These are phyloP conservation scores for Stenoptilia bipunctidactyla DNA, from an alignment of 2,888 invertebrate species.

Conservation along the genomic window DNA sequence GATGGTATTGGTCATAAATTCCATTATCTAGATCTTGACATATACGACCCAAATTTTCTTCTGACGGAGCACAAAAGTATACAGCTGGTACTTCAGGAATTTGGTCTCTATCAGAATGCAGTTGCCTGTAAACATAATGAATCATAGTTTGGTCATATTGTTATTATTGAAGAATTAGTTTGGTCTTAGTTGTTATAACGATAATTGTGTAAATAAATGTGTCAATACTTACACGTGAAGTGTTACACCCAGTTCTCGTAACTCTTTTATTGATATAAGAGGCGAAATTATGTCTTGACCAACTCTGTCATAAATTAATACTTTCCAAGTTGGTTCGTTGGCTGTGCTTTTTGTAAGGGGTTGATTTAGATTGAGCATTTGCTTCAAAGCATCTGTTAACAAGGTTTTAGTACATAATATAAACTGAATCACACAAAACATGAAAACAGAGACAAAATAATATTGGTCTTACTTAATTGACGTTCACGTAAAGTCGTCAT, in stretches of 20 bases:
- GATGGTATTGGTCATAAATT: slow-evolving; percentile 93
- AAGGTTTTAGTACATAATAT: slow-evolving; percentile 9
- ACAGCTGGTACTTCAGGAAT: slow-evolving; percentile 99
- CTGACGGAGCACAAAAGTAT: slow-evolving; percentile 96
- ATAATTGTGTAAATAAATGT: too few relatives aligned
- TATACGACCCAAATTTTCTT: slow-evolving; percentile 95
- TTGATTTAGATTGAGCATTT: slow-evolving; percentile 95
- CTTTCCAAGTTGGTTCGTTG: slow-evolving; percentile 95
- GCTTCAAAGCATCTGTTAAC: slow-evolving; percentile 87
- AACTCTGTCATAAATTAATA: slow-evolving; percentile 94
- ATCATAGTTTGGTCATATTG: not conserved
- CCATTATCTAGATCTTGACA: slow-evolving; percentile 90
- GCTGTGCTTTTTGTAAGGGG: slow-evolving; percentile 80
- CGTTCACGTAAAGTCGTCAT: slow-evolving; percentile 80
- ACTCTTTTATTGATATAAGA: slow-evolving; percentile 93
- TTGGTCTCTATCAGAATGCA: slow-evolving; percentile 90
- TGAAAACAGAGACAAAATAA: slow-evolving; percentile 4
- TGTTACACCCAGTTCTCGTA: slow-evolving; percentile 96
- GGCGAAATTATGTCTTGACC: slow-evolving; percentile 99
- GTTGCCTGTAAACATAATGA: slow-evolving; percentile 71
- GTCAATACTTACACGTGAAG: slow-evolving; percentile 90
- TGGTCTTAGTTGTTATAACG: too few relatives aligned
- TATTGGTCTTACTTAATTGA: slow-evolving; percentile 74
- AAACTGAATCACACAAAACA: slow-evolving; percentile 4
- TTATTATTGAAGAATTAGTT: too few relatives aligned